Conservation (phyloP, 2,113 vertebrate genomes). For the Myotis yumanensis region DNA sequence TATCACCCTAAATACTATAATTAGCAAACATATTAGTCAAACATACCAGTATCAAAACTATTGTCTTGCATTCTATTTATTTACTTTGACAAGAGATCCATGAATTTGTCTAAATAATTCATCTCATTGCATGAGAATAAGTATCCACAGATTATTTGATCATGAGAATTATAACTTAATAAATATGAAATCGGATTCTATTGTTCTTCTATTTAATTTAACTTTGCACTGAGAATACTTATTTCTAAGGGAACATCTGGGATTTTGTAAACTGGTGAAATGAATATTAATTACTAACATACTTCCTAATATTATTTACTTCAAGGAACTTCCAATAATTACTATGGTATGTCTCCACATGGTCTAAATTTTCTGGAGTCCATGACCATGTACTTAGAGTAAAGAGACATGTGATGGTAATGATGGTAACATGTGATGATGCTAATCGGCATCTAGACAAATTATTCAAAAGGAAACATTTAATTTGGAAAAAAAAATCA, state of each 20-base stretch:
- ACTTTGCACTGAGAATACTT: neutral
- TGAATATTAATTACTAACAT: slow-evolving; percentile 24
- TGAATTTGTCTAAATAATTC: slow-evolving; percentile 47
- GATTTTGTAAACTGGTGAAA: slow-evolving; percentile 39
- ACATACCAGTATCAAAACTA: neutral
- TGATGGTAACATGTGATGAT: neutral
- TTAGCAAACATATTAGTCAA: slow-evolving; percentile 1
- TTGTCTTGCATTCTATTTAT: slow-evolving; percentile 8
- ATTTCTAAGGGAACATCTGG: neutral
- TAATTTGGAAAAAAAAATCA: neutral
- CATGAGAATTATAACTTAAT: neutral
- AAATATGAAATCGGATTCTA: slow-evolving; percentile 29
- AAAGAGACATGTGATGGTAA: neutral
- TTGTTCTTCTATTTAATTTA: slow-evolving; percentile 23
- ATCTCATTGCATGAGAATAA: slow-evolving; percentile 15
- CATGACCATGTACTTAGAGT: neutral
- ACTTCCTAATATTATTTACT: slow-evolving; percentile 24
- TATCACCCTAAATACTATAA: neutral
- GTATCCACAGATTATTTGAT: neutral
- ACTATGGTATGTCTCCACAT: neutral
- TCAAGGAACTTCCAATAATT: neutral
- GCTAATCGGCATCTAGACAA: neutral
- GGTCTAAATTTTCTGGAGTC: neutral
- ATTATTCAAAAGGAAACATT: slow-evolving; percentile 15
- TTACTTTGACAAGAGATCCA: slow-evolving; percentile 35